Conservation (phyloP, 1,140 invertebrate species). For the Teleogryllus occipitalis region DNA sequence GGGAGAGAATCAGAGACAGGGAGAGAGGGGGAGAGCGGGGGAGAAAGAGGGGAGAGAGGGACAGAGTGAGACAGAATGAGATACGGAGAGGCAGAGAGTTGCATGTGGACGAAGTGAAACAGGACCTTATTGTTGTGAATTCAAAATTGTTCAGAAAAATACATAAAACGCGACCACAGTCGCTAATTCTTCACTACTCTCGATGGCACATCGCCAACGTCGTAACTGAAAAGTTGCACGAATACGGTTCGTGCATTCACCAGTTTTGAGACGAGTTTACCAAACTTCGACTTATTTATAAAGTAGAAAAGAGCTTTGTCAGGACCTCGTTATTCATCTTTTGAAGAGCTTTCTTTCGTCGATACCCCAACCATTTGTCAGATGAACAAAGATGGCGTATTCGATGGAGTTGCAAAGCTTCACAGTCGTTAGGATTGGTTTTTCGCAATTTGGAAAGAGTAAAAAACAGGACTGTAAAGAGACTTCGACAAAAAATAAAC, state of each 20-base stretch:
- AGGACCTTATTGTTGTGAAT: background rate
- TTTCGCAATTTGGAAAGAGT: background rate
- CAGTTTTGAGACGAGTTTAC: background rate
- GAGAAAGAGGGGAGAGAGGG: too few relatives aligned
- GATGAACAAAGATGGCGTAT: background rate
- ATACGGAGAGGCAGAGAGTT: background rate
- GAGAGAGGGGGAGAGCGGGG: too few relatives aligned
- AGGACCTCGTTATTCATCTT: background rate
- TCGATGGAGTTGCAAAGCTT: background rate
- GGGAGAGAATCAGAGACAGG: too few relatives aligned
- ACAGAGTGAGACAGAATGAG: too few relatives aligned
- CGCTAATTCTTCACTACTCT: background rate
- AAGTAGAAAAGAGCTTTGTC: background rate
- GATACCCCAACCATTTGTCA: background rate
- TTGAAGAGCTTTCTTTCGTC: background rate
- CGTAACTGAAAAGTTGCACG: background rate
- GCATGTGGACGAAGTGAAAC: background rate
- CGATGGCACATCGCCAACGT: background rate
- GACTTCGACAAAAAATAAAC: background rate
- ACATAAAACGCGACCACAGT: background rate
- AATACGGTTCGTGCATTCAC: background rate
- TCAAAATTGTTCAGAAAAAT: background rate
- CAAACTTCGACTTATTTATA: background rate
- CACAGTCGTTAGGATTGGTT: background rate
- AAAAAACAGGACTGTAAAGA: background rate